phyloP scores from a whole-genome alignment of 1,140 invertebrate species.

The Drosophila funebris region DNA sequence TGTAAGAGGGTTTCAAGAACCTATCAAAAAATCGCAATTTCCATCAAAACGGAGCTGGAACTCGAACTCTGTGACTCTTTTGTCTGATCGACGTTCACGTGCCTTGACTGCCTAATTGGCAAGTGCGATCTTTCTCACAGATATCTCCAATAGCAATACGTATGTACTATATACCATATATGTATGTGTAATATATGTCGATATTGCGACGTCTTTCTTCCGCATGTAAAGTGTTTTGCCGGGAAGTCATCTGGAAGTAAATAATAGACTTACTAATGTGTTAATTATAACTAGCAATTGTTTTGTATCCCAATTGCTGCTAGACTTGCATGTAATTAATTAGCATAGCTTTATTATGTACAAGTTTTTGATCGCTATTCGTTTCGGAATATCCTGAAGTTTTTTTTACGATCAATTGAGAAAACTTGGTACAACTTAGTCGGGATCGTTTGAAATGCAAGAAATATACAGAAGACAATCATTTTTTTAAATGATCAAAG shows the following conservation, averaged over 20 bases:
- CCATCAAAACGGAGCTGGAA: background rate
- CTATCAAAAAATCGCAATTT: background rate
- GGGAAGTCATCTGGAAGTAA: constrained; percentile 1
- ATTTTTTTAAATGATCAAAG: too few relatives aligned
- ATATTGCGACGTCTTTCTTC: constrained; percentile 27
- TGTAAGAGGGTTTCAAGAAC: background rate
- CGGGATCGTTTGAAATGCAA: too few relatives aligned
- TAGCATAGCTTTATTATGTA: background rate
- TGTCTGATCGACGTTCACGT: background rate
- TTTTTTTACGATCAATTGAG: too few relatives aligned
- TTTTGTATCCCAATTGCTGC: constrained; percentile 4
- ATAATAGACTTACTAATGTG: constrained; percentile 36
- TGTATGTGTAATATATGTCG: background rate
- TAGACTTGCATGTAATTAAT: constrained; percentile 11
- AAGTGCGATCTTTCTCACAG: constrained; percentile 38
- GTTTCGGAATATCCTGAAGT: too few relatives aligned
- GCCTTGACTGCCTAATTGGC: constrained; percentile 24
- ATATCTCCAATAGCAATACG: background rate
- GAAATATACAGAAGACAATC: too few relatives aligned
- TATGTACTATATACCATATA: background rate
- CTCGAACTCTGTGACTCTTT: background rate
- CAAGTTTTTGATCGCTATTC: background rate
- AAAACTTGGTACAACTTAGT: too few relatives aligned
- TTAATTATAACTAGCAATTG: constrained; percentile 33
- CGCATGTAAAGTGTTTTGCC: constrained; percentile 24